Conservation (phyloP, 2,797 vertebrate genomes). For the Clarias laeviceps region DNA sequence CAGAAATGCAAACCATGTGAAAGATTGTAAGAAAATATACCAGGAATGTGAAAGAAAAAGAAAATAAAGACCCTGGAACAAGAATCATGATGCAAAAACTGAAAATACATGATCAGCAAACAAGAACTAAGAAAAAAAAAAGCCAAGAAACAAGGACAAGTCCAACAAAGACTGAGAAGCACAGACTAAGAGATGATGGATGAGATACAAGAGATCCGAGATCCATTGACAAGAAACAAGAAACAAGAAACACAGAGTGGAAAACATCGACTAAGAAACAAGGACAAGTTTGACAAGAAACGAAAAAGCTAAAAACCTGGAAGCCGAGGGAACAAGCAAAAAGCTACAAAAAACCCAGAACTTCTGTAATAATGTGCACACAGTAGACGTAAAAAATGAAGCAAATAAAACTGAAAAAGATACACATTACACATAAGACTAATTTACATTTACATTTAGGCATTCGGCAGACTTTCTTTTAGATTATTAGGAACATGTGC, state of each 20-base stretch:
- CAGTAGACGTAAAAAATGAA: background rate
- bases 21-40: constrained; percentile 31
- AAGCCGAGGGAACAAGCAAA: background rate
- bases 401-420: background rate
- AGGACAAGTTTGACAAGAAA: constrained; percentile 7
- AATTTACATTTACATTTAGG: background rate
- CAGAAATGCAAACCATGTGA: background rate
- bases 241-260: background rate
- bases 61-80: background rate
- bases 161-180: background rate
- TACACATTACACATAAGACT: background rate
- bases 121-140: background rate
- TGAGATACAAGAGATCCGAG: background rate
- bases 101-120: background rate
- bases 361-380: background rate
- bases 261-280: background rate
- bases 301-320: background rate
- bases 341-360: background rate
- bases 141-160: background rate
- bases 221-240: background rate
- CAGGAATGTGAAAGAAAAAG: background rate
- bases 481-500: background rate
- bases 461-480: no score
- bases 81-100: background rate
- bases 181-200: background rate